These are phyloP conservation scores for Panthera tigris DNA, from an alignment of 2,113 vertebrate genomes.

Conservation along the genomic window DNA sequence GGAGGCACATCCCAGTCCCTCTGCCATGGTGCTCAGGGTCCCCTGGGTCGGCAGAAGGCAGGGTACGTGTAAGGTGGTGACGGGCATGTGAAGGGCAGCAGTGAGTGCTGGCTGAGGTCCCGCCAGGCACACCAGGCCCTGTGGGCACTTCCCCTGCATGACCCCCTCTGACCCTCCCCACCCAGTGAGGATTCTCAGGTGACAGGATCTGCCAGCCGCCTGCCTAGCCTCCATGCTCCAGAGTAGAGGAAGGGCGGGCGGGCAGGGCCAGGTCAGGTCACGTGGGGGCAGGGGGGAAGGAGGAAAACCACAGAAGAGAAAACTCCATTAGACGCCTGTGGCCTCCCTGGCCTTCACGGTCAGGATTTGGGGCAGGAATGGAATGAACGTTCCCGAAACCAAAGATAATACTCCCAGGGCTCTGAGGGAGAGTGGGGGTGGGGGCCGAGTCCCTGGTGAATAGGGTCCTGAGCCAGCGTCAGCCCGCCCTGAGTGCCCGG, in stretches of 20 bases:
- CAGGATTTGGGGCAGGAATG: background rate
- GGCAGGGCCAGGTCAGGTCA: accelerated
- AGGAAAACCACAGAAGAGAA: background rate
- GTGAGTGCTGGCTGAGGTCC: background rate
- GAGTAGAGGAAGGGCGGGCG: background rate
- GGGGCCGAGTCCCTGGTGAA: background rate
- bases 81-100: background rate
- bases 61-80: background rate
- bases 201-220: background rate
- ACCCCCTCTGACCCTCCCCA: background rate
- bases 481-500: background rate
- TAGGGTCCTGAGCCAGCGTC: background rate
- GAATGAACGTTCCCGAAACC: background rate
- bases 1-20: background rate
- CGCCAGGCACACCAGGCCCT: background rate
- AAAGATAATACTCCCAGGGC: background rate
- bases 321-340: background rate
- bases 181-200: too few relatives aligned
- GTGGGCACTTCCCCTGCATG: background rate
- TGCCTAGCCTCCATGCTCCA: background rate
- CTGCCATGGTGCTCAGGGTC: too few relatives aligned
- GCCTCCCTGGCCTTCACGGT: accelerated
- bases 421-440: accelerated
- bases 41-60: too few relatives aligned
- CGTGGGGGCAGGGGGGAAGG: accelerated